Conservation (phyloP, 2,797 vertebrate species). For the Gallinago nigripennis region DNA sequence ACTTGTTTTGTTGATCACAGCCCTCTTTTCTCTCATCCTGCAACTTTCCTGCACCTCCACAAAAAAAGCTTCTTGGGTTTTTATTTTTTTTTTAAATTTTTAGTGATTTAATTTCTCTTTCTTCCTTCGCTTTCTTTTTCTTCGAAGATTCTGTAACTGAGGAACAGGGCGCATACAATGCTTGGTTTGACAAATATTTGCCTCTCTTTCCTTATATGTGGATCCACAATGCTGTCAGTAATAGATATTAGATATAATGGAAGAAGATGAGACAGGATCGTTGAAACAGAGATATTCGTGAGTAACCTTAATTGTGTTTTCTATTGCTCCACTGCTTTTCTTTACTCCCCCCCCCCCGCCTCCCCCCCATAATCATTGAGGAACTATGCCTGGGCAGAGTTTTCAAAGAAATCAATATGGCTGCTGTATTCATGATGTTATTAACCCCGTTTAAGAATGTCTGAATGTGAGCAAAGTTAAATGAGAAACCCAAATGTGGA, state of each 20-base stretch:
- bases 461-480: neutral
- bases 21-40: conserved; percentile 9
- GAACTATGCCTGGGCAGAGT: neutral
- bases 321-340: neutral
- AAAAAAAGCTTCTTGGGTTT: neutral
- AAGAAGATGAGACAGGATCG: conserved; percentile 67
- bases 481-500: neutral
- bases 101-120: conserved; percentile 25
- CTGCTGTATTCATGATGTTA: neutral
- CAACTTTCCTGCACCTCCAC: neutral
- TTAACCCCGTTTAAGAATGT: neutral
- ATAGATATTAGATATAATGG: conserved; percentile 69
- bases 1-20: conserved; percentile 4
- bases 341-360: neutral
- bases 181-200: conserved; percentile 57
- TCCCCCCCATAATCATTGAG: neutral
- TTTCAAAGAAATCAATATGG: neutral
- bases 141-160: conserved; percentile 25
- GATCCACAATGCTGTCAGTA: conserved; percentile 71
- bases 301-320: conserved; percentile 55
- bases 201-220: conserved; percentile 52
- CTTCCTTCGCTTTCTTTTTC: conserved; percentile 40
- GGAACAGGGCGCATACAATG: conserved; percentile 29
- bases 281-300: conserved; percentile 64
- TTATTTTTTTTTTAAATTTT: neutral